A percentile compares a stretch with the other conserved stretches of the same genome.
Conservation (phyloP, 2,113 vertebrate genomes). For the Coptodon bakossiorum region DNA sequence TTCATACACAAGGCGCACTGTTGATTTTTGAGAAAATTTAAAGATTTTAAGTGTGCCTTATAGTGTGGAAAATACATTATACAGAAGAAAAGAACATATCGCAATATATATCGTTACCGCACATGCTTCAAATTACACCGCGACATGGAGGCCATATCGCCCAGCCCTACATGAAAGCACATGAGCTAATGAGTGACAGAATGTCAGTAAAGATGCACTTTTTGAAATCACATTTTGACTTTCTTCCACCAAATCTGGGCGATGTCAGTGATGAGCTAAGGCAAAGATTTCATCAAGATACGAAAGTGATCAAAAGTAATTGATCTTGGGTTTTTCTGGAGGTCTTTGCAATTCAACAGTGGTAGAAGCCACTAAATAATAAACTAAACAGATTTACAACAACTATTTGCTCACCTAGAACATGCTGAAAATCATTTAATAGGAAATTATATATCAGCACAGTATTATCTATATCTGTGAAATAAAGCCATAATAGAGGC, state of each 20-base stretch:
- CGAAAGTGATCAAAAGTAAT: not conserved
- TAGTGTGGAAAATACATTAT: no score
- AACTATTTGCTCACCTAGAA: not conserved
- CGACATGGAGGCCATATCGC: no score
- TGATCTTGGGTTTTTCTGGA: fast-evolving
- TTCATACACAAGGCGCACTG: no score
- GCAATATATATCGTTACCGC: no score
- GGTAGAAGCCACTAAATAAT: not conserved
- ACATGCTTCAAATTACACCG: no score
- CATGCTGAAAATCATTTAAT: not conserved
- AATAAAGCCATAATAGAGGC: not conserved
- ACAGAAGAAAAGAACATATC: no score
- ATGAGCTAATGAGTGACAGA: not conserved
- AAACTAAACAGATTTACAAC: not conserved
- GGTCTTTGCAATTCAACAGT: not conserved
- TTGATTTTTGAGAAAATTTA: no score
- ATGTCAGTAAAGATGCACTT: not conserved
- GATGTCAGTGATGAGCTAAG: not conserved
- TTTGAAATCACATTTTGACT: not conserved
- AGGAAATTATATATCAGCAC: not conserved
- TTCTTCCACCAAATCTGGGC: not conserved
- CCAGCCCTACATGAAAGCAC: not conserved
- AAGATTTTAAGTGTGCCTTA: no score
- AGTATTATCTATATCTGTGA: not conserved
- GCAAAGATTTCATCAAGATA: not conserved